phyloP scores from a whole-genome alignment of 2,888 invertebrate species.

The Drosophila pegasa region DNA sequence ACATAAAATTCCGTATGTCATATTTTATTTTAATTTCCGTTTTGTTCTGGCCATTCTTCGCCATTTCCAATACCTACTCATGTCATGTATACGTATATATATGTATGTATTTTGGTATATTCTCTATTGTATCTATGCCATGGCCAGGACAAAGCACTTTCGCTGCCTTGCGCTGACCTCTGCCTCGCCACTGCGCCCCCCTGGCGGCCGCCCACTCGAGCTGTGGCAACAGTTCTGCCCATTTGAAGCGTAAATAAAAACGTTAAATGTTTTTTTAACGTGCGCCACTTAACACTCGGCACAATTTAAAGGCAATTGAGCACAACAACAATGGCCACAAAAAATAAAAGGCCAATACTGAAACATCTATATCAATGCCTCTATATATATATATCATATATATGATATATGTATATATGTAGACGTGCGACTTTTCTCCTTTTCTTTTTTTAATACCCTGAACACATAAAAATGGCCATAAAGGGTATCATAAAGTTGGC shows the following conservation, averaged over 20 bases:
- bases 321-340: slow-evolving; percentile 60
- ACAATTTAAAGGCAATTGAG: slow-evolving; percentile 80
- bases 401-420: slow-evolving; percentile 9
- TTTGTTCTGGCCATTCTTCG: slow-evolving; percentile 40
- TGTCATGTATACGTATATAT: slow-evolving; percentile 7
- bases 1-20: slow-evolving; percentile 35
- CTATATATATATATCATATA: slow-evolving; percentile 8
- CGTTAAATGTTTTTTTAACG: slow-evolving; percentile 80
- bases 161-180: slow-evolving; percentile 28
- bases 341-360: slow-evolving; percentile 43
- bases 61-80: slow-evolving; percentile 27
- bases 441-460: slow-evolving; percentile 24
- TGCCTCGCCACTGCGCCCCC: neutral
- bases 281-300: slow-evolving; percentile 77
- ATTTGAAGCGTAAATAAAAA: slow-evolving; percentile 75
- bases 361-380: slow-evolving; percentile 29
- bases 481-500: slow-evolving; percentile 34
- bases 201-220: slow-evolving; percentile 6
- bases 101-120: slow-evolving; percentile 5
- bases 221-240: slow-evolving; percentile 40
- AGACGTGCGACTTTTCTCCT: slow-evolving; percentile 18
- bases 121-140: slow-evolving; percentile 50
- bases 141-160: slow-evolving; percentile 71
- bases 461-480: slow-evolving; percentile 8
- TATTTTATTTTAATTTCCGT: slow-evolving; percentile 78